Evolutionary conservation across 92 coral and sea anemone species (phyloP).

Genomic region (Actinernus sp.): DNA sequence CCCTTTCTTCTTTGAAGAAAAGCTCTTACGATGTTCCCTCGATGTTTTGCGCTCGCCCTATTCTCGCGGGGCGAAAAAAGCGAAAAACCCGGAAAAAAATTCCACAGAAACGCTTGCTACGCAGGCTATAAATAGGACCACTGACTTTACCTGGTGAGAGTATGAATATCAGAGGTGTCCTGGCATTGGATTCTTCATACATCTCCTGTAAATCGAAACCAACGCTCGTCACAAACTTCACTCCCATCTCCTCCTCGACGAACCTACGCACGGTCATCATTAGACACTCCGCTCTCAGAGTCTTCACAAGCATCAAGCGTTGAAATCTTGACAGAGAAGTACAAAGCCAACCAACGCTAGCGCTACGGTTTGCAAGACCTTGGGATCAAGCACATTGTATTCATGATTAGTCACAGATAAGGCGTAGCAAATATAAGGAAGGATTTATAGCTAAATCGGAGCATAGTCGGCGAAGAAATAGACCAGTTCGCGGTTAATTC

Average conservation of each 20-base stretch:
- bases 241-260: slow-evolving; percentile 86
- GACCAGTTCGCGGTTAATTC: too few species aligned
- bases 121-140: too few species aligned
- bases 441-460: too few species aligned
- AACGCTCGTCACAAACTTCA: slow-evolving; percentile 77
- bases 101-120: too few species aligned
- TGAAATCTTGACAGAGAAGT: slow-evolving; percentile 76
- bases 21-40: too few species aligned
- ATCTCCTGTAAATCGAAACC: slow-evolving; percentile 94
- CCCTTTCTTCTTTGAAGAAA: too few species aligned
- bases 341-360: slow-evolving; percentile 73
- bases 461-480: too few species aligned
- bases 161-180: slow-evolving; percentile 89
- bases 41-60: too few species aligned
- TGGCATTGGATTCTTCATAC: slow-evolving; percentile 79
- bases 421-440: too few species aligned
- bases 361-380: slow-evolving; percentile 2
- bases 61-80: too few species aligned
- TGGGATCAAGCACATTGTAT: background rate
- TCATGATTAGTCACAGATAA: too few species aligned
- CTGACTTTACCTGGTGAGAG: slow-evolving; percentile 92
- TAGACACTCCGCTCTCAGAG: slow-evolving; percentile 89
- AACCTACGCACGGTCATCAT: slow-evolving; percentile 83
- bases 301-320: slow-evolving; percentile 83
- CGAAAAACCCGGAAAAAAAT: too few species aligned